Evolutionary conservation across 2,797 vertebrate species (phyloP), one percentile per base, ranked within the genome.

Genomic region (Typhlichthys subterraneus): DNA sequence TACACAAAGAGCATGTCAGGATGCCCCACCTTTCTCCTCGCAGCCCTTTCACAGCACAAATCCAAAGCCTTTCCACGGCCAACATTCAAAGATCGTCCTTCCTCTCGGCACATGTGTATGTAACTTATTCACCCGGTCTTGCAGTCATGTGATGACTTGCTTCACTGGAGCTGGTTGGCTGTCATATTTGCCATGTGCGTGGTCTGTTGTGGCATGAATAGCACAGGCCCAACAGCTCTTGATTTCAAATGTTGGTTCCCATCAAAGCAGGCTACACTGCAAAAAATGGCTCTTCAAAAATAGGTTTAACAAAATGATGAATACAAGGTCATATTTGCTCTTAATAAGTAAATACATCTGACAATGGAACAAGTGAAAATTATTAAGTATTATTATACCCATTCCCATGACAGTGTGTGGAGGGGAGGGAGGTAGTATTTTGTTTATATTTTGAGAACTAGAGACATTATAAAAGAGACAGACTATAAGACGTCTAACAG

Each of bases 101-200:
- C 38, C 33, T 61, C 49, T 12, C 48, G 48, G 85, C 90, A 91
- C 81, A 91, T 90, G 91, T 92, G 83, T 87, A 65, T 81, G 88
- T 86, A 85, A 90, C 86, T 73, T 90, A 90, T 92, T 90, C 88
- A 78, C 83, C 81, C 80, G 69, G 70, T 59, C 56, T 66, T 46
- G 64, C 84, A 75, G 89, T 79, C 94, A 59, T 95, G 93, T 85
- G 88, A 85, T 62, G 92, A 94, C 95, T 91, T 94, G 94, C 68
- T 63, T 73, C 61, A 76, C 76, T 59, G 76, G 63, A 79, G 67
- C 68, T 84, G 72, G 51, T 17, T 33, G 82, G 73, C 57, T 65
- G 74, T 81, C 73, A 77, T 70, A 67, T 67, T 63, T 67, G 70
- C 70, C 82, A 79, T 75, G 51, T 58, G 15, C 13, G 0, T 75